Evolutionary conservation across 2,888 invertebrate genomes (phyloP), one percentile per base, ranked within the genome.

Genomic region (Heliconius erato): DNA sequence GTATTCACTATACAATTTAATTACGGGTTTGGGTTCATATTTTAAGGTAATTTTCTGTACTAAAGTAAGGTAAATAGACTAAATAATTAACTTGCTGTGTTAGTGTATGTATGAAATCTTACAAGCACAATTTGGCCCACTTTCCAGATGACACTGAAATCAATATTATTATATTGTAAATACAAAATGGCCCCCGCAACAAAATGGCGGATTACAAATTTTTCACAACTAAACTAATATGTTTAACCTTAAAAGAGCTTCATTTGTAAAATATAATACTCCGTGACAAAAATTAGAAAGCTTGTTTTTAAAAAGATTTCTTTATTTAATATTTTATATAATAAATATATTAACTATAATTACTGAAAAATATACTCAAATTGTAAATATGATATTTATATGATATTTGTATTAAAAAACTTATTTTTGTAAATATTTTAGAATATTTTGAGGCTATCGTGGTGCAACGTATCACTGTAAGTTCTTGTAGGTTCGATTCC

Each of bases 361-460:
- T n/a, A 68, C 32, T 68, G 68, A 68, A 19, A 68, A 68, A 68
- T 68, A 19, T 68, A 68, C 68, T 68, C 32, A 32, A 32, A 32
- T 68, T 68, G 68, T 68, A 68, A 68, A 68, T 68, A 35, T n/a
- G 23, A 3, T 32, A 32, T 7, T 32, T 68, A 28, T 2, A 32
- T 16, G 2, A 68, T 6, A 68, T 32, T 19, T 28, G 19, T 68
- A 19, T 68, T 68, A 54, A 7, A 19, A 54, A 19, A 54, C 7
- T 54, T 54, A 54, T 54, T 54, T 54, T 19, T 54, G 54, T 19
- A 54, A 54, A 19, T 54, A 54, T 54, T 54, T 54, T 54, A 54
- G 6, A 54, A 49, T 54, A 54, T 54, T 54, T 54, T 54, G 16
- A 49, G 49, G 49, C 6, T 16, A 16, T 16, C 49, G 49, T 49